phyloP scores from a whole-genome alignment of 1,140 invertebrate species.

The Nylanderia fulva region DNA sequence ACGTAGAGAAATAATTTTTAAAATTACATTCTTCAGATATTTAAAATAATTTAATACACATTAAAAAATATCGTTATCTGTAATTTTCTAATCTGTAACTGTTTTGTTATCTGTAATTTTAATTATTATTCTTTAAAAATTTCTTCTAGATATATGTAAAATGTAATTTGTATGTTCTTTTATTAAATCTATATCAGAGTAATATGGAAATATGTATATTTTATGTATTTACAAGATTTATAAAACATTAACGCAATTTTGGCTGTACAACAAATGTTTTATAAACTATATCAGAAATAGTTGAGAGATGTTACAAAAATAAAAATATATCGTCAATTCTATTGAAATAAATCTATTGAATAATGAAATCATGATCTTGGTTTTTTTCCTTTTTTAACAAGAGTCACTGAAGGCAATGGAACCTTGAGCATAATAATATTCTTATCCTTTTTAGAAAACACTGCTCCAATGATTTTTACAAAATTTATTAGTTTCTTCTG shows the following conservation, averaged over 20 bases:
- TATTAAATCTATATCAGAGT: not conserved
- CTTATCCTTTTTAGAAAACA: slow-evolving; percentile 79
- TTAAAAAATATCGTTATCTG: too few relatives aligned
- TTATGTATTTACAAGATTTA: not conserved
- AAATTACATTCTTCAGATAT: too few relatives aligned
- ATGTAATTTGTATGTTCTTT: not conserved
- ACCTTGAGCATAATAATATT: slow-evolving; percentile 81
- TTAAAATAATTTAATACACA: too few relatives aligned
- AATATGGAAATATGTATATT: not conserved
- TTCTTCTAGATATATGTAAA: not conserved
- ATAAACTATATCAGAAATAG: not conserved
- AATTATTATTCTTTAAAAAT: not conserved
- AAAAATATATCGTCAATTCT: not conserved
- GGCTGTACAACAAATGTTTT: not conserved
- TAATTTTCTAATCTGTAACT: not conserved
- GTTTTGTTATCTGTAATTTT: not conserved
- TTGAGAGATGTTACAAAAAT: not conserved
- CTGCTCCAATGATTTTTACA: slow-evolving; percentile 82
- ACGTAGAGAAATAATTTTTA: not conserved
- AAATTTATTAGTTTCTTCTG: slow-evolving; percentile 84
- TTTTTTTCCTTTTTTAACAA: slow-evolving; percentile 70
- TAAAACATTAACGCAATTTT: not conserved
- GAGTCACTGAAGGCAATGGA: slow-evolving; percentile 80
- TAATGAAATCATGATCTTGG: not conserved
- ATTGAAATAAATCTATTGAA: not conserved